Evolutionary conservation across 2,113 vertebrate species (phyloP).

Genomic region (Oxygymnocypris stewartii): DNA sequence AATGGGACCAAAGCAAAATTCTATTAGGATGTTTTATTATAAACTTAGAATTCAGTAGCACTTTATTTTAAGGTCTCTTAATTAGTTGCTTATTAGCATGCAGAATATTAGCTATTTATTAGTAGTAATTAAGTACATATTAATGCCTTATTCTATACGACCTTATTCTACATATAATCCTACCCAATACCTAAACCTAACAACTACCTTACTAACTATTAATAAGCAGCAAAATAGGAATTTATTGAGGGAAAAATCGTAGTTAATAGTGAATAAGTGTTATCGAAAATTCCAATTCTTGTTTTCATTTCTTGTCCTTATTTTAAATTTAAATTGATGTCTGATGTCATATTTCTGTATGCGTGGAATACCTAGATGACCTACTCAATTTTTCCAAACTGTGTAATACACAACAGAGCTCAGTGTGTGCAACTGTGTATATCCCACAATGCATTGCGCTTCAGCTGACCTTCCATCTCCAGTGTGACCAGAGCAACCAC

Average conservation of each 20-base stretch:
- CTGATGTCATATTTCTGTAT: neutral
- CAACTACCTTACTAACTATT: too few species aligned
- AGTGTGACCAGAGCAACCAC: neutral
- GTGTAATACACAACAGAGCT: neutral
- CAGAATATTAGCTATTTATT: too few species aligned
- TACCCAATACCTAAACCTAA: too few species aligned
- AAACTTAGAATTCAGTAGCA: neutral
- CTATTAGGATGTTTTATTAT: neutral
- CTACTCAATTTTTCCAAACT: neutral
- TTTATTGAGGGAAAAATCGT: too few species aligned
- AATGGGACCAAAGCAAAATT: neutral
- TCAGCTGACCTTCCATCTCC: neutral
- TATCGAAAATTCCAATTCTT: neutral
- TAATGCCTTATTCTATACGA: too few species aligned
- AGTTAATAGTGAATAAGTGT: too few species aligned
- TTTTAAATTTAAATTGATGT: neutral
- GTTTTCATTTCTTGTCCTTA: neutral
- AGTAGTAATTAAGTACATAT: too few species aligned
- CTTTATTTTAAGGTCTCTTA: too few species aligned
- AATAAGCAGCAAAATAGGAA: too few species aligned
- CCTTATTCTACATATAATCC: too few species aligned
- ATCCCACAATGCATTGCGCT: neutral
- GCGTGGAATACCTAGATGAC: neutral
- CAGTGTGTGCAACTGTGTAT: neutral
- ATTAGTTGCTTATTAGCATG: too few species aligned